Percentiles rank a stretch among this genome's conserved stretches.
These are phyloP conservation scores for Periplaneta americana DNA, from an alignment of 1,140 invertebrate genomes.

Conservation along the genomic window DNA sequence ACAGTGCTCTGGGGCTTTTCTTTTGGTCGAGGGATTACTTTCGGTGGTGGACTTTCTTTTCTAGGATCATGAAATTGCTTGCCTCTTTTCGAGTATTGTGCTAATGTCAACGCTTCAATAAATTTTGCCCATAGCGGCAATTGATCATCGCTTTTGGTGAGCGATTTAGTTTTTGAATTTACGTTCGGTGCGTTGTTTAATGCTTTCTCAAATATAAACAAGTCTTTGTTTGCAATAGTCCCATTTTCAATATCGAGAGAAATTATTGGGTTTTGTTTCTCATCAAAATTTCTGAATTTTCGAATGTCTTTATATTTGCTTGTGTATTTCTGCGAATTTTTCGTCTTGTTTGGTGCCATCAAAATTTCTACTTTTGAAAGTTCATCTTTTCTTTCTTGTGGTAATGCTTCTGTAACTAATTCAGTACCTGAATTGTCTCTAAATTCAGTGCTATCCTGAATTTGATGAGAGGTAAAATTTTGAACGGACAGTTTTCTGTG, in stretches of 20 bases:
- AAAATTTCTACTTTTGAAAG: background rate
- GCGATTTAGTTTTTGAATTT: background rate
- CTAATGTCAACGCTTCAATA: background rate
- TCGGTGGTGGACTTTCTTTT: background rate
- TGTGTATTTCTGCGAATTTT: background rate
- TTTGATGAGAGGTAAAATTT: too few relatives aligned
- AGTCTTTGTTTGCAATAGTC: too few relatives aligned
- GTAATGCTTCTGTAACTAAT: background rate
- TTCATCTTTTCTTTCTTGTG: background rate
- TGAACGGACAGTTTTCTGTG: too few relatives aligned
- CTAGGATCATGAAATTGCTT: background rate
- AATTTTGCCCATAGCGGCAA: background rate
- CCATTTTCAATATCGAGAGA: too few relatives aligned
- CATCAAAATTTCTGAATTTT: background rate
- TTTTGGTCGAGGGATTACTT: too few relatives aligned
- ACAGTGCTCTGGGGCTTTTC: too few relatives aligned
- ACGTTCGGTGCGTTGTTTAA: too few relatives aligned
- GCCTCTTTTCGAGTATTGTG: background rate
- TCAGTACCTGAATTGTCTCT: too few relatives aligned
- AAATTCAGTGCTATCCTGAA: too few relatives aligned
- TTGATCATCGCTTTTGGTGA: background rate
- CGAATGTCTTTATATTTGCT: background rate
- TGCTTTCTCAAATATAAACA: too few relatives aligned
- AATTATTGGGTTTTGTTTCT: background rate
- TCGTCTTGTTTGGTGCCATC: background rate